Percentiles rank a stretch among this genome's conserved stretches.
These are phyloP conservation scores for Chrysocyon brachyurus DNA, from an alignment of 2,797 vertebrate genomes.

Conservation along the genomic window DNA sequence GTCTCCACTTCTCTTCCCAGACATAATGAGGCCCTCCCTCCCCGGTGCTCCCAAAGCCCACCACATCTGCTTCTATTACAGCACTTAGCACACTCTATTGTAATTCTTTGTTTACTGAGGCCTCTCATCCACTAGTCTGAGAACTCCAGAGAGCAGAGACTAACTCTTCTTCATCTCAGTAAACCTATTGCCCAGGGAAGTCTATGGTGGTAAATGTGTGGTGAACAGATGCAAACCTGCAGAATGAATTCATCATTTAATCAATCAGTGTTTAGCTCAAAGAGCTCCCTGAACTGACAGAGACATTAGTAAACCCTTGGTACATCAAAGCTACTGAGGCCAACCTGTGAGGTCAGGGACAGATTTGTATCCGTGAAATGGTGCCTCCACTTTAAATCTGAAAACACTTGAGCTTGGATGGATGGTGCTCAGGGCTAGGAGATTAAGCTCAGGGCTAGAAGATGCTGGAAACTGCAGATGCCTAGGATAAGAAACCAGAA, in stretches of 20 bases:
- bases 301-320: constrained; percentile 49
- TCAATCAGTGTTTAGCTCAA: constrained; percentile 59
- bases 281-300: constrained; percentile 59
- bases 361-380: neutral
- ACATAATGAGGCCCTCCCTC: neutral
- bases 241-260: constrained; percentile 66
- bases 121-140: neutral
- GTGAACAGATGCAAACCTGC: constrained; percentile 62
- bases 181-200: constrained; percentile 52
- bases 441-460: neutral
- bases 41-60: neutral
- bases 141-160: constrained; percentile 38
- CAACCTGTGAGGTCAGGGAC: neutral
- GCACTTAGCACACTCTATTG: neutral
- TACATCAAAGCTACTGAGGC: constrained; percentile 44
- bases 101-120: constrained; percentile 60
- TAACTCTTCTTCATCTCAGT: constrained; percentile 19
- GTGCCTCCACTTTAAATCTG: constrained; percentile 52
- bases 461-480: neutral
- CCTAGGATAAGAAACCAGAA: neutral
- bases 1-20: neutral
- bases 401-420: constrained; percentile 18
- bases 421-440: neutral
- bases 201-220: constrained; percentile 40
- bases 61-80: neutral